Conservation (phyloP, 2,113 vertebrate genomes). For the Protomyctophum bolini region DNA sequence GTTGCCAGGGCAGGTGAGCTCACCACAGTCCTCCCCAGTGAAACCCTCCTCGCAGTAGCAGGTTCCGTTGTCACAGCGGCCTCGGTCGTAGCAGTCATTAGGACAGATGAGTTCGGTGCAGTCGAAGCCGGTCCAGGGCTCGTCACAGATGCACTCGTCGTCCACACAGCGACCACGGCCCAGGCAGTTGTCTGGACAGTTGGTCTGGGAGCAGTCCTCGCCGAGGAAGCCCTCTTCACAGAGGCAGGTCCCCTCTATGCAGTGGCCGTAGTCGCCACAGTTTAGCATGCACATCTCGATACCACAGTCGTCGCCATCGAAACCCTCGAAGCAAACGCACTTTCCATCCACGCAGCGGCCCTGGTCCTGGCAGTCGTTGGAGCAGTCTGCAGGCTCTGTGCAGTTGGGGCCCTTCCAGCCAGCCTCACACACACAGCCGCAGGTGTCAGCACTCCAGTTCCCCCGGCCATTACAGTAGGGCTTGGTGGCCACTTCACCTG, state of each 20-base stretch:
- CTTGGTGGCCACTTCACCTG: slow-evolving; percentile 87
- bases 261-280: slow-evolving; percentile 86
- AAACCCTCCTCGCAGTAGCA: slow-evolving; percentile 92
- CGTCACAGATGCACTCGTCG: slow-evolving; percentile 87
- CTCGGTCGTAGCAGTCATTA: slow-evolving; percentile 93
- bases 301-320: slow-evolving; percentile 84
- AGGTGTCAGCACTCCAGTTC: slow-evolving; percentile 88
- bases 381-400: slow-evolving; percentile 85
- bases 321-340: slow-evolving; percentile 93
- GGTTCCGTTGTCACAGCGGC: slow-evolving; percentile 92
- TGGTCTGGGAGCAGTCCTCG: slow-evolving; percentile 84
- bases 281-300: slow-evolving; percentile 85
- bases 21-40: slow-evolving; percentile 88
- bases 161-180: slow-evolving; percentile 89
- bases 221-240: slow-evolving; percentile 89
- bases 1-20: slow-evolving; percentile 83
- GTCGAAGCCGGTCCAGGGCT: slow-evolving; percentile 93
- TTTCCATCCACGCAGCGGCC: slow-evolving; percentile 88
- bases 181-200: slow-evolving; percentile 91
- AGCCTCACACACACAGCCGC: slow-evolving; percentile 84
- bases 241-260: slow-evolving; percentile 84
- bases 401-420: slow-evolving; percentile 89
- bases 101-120: slow-evolving; percentile 95
- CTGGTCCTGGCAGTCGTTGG: slow-evolving; percentile 92
- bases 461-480: slow-evolving; percentile 92